A percentile compares a stretch with the other conserved stretches of the same genome.
These are phyloP conservation scores for Semicossyphus pulcher DNA, from an alignment of 2,113 vertebrate species.

Conservation along the genomic window DNA sequence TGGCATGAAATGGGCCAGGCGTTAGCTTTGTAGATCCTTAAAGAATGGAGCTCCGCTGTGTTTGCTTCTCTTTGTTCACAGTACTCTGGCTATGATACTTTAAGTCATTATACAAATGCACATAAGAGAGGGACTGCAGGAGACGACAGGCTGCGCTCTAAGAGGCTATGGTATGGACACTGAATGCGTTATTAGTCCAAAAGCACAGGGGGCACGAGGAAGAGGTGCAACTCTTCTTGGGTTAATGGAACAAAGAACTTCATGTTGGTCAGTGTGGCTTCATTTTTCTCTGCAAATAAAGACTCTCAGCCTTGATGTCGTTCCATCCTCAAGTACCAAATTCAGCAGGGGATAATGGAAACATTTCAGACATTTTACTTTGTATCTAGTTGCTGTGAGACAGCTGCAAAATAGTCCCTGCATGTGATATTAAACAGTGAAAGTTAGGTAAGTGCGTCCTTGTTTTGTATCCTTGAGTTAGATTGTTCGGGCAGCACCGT, in stretches of 20 bases:
- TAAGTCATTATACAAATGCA: constrained; percentile 7
- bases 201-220: background rate
- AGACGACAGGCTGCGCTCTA: constrained; percentile 20
- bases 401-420: background rate
- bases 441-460: background rate
- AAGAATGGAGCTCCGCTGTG: background rate
- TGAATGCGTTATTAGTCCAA: constrained; percentile 18
- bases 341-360: background rate
- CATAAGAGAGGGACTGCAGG: constrained; percentile 1
- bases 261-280: background rate
- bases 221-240: background rate
- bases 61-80: constrained; percentile 15
- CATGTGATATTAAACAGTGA: background rate
- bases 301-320: background rate
- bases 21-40: constrained; percentile 15
- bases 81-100: background rate
- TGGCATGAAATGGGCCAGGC: constrained; percentile 22
- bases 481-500: no score
- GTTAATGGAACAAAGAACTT: constrained; percentile 2
- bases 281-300: background rate
- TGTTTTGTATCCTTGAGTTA: constrained; percentile 4
- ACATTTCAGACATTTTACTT: constrained; percentile 2
- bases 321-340: background rate
- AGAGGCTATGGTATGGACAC: constrained; percentile 4
- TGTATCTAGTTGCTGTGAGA: constrained; percentile 2